These are phyloP conservation scores for Zygothrica quintamaculata DNA, from an alignment of 2,888 invertebrate species.

Conservation along the genomic window DNA sequence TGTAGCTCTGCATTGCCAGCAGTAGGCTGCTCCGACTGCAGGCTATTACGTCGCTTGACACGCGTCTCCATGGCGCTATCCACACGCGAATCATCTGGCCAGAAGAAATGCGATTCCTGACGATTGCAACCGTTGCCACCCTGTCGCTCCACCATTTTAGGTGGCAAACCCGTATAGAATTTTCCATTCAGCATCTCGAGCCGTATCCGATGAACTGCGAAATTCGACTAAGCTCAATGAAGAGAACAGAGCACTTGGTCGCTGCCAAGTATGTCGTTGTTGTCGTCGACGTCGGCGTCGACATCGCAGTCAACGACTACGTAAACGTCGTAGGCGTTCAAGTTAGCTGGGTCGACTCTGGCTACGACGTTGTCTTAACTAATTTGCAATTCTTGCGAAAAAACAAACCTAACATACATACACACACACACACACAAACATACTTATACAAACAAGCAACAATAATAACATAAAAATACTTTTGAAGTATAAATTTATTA, in stretches of 20 bases:
- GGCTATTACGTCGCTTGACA: slow-evolving; percentile 69
- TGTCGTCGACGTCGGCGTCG: slow-evolving; percentile 40
- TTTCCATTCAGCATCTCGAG: slow-evolving; percentile 83
- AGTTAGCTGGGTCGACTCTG: slow-evolving; percentile 31
- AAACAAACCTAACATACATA: too few species aligned
- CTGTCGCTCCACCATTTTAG: slow-evolving; percentile 82
- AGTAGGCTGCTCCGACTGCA: slow-evolving; percentile 65
- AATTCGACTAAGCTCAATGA: slow-evolving; percentile 58
- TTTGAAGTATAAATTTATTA: slow-evolving; percentile 68
- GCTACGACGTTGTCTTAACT: slow-evolving; percentile 51
- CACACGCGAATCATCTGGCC: slow-evolving; percentile 83
- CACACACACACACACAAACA: too few species aligned
- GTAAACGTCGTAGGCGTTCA: slow-evolving; percentile 68
- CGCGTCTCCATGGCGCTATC: slow-evolving; percentile 76
- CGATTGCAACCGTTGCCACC: slow-evolving; percentile 74
- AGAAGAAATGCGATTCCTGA: slow-evolving; percentile 83
- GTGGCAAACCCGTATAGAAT: slow-evolving; percentile 84
- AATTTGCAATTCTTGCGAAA: slow-evolving; percentile 79
- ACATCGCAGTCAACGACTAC: slow-evolving; percentile 72
- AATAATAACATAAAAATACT: slow-evolving; percentile 44
- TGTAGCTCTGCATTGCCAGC: slow-evolving; percentile 2
- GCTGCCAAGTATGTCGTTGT: slow-evolving; percentile 29
- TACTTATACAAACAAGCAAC: slow-evolving; percentile 31
- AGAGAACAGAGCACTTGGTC: slow-evolving; percentile 53
- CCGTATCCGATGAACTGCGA: slow-evolving; percentile 46